A percentile compares a stretch with the other conserved stretches of the same genome.
Evolutionary conservation across 2,888 invertebrate genomes (phyloP).

Genomic region (Epirrhoe tristata): DNA sequence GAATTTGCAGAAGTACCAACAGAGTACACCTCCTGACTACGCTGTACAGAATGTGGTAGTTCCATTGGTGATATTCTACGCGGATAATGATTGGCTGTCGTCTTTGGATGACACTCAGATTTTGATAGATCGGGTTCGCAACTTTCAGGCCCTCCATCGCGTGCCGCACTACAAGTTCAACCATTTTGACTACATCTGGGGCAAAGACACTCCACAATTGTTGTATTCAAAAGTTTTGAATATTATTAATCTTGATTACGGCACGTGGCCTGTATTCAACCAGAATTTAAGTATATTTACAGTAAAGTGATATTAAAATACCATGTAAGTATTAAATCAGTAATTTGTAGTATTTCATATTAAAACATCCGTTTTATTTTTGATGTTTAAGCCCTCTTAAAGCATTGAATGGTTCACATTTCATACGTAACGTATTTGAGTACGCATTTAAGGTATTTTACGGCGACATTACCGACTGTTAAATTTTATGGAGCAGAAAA

Average conservation of each 20-base stretch:
- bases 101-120: background rate
- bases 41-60: constrained; percentile 5
- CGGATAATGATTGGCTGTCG: constrained; percentile 13
- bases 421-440: constrained; percentile 1
- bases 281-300: background rate
- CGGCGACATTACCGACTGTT: constrained; percentile 17
- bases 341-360: background rate
- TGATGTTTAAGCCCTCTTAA: background rate
- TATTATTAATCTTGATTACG: background rate
- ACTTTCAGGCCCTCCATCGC: constrained; percentile 3
- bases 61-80: constrained; percentile 9
- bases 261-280: background rate
- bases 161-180: constrained; percentile 6
- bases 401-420: too few species aligned
- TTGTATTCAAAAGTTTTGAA: background rate
- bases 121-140: constrained; percentile 5
- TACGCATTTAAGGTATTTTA: constrained; percentile 14
- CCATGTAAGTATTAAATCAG: background rate
- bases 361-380: background rate
- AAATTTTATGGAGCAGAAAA: constrained; percentile 22
- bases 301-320: background rate
- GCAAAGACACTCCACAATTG: background rate
- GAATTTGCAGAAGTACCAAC: constrained; percentile 8
- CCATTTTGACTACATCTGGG: constrained; percentile 20
- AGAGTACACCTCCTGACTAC: constrained; percentile 2